Conservation (phyloP, 1,140 invertebrate species). For the Maniola jurtina region DNA sequence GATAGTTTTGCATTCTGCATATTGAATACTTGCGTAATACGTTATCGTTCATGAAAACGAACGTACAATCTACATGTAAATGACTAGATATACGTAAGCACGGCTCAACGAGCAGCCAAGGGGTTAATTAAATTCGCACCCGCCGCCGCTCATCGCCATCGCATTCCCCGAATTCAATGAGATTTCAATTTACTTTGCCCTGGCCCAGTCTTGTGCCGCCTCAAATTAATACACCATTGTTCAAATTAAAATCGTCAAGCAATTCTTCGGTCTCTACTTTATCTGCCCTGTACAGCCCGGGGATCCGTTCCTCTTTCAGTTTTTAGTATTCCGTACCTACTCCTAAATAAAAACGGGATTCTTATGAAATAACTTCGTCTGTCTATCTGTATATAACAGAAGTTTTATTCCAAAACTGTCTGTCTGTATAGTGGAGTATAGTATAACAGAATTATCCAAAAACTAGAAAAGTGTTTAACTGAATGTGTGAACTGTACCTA, state of each 20-base stretch:
- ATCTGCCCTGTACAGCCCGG: no score
- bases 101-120: constrained; percentile 65
- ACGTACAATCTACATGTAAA: constrained; percentile 38
- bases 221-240: constrained; percentile 63
- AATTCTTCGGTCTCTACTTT: no score
- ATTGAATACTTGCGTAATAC: not conserved
- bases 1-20: no score
- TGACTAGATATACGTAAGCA: constrained; percentile 48
- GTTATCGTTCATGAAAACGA: constrained; percentile 37
- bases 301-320: not conserved
- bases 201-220: constrained; percentile 50
- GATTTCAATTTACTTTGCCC: constrained; percentile 77
- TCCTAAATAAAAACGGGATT: no score
- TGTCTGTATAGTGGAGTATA: no score
- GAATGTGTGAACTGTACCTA: no score
- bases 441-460: no score
- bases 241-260: constrained; percentile 39
- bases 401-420: no score
- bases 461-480: no score
- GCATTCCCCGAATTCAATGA: constrained; percentile 76
- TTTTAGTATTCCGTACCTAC: no score
- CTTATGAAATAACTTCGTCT: no score
- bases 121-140: constrained; percentile 78
- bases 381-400: no score
- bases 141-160: constrained; percentile 66